phyloP scores from a whole-genome alignment of 1,140 invertebrate species.

The Conopomorpha cramerella region DNA sequence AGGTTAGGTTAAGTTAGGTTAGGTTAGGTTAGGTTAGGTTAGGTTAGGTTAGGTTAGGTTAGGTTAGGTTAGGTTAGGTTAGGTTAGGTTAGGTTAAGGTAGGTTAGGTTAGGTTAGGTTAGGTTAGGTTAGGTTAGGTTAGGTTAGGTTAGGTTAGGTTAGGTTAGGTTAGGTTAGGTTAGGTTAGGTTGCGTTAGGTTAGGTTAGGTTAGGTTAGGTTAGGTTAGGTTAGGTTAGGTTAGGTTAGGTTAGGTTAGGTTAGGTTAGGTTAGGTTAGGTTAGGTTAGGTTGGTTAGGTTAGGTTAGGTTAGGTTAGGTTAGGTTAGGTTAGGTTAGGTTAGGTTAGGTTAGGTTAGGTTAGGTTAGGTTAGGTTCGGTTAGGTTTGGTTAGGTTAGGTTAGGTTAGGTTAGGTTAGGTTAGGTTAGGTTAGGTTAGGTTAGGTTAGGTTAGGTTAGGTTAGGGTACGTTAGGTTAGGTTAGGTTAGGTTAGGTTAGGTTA shows the following conservation, averaged over 20 bases:
- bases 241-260: conserved; percentile 5
- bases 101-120: conserved; percentile 4
- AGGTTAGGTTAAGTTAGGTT: conserved; percentile 31
- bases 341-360: conserved; percentile 5
- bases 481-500: neutral
- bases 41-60: conserved; percentile 17
- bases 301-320: conserved; percentile 4
- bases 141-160: conserved; percentile 4
- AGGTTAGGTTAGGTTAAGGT: conserved; percentile 7
- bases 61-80: conserved; percentile 20
- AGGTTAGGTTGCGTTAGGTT: conserved; percentile 3
- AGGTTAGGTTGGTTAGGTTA: conserved; percentile 3
- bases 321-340: conserved; percentile 4
- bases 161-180: conserved; percentile 4
- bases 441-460: conserved; percentile 4
- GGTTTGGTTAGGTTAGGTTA: conserved; percentile 3
- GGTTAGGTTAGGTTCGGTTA: conserved; percentile 4
- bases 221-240: conserved; percentile 4
- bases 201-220: conserved; percentile 4
- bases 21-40: conserved; percentile 26
- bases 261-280: conserved; percentile 4
- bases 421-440: conserved; percentile 10
- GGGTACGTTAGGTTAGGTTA: conserved; percentile 1
- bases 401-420: conserved; percentile 7
- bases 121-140: conserved; percentile 4